These are phyloP conservation scores for Onychorhynchus coronatus DNA, from an alignment of 2,113 vertebrate genomes.

Conservation along the genomic window DNA sequence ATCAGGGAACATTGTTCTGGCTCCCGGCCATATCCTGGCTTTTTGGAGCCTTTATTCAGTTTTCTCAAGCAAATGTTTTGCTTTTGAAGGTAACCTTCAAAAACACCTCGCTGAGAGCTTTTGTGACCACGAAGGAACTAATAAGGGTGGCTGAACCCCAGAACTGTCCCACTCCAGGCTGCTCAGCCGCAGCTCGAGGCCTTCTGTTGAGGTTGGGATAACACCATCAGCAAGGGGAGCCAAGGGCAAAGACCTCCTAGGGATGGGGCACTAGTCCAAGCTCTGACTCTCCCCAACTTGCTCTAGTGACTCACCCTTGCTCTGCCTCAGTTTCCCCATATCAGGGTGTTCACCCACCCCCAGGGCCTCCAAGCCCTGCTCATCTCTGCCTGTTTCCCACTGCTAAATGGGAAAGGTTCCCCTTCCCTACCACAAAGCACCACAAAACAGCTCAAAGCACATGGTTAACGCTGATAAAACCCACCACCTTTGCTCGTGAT, in stretches of 20 bases:
- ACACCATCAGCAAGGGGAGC: neutral
- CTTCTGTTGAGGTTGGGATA: neutral
- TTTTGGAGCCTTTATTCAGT: neutral
- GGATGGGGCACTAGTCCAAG: neutral
- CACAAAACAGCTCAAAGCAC: neutral
- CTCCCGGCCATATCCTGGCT: neutral
- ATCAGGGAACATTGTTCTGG: neutral
- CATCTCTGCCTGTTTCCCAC: neutral
- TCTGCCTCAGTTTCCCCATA: neutral
- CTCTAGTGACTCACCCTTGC: neutral
- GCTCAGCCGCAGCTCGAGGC: neutral
- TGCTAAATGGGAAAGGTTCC: neutral
- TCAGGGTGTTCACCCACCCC: neutral
- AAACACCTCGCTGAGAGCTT: neutral
- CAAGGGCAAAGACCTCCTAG: neutral
- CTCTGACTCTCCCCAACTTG: neutral
- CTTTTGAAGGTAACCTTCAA: slow-evolving; percentile 28
- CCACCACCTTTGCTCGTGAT: neutral
- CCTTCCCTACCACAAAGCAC: neutral
- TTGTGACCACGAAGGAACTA: neutral
- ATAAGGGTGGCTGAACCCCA: too few species aligned
- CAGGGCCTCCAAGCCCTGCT: neutral
- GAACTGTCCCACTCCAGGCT: neutral
- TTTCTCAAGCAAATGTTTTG: neutral
- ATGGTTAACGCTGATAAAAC: neutral